A percentile compares a stretch with the other conserved stretches of the same genome.
phyloP scores from a whole-genome alignment of 2,888 invertebrate genomes.

The Geophilus truncorum region DNA sequence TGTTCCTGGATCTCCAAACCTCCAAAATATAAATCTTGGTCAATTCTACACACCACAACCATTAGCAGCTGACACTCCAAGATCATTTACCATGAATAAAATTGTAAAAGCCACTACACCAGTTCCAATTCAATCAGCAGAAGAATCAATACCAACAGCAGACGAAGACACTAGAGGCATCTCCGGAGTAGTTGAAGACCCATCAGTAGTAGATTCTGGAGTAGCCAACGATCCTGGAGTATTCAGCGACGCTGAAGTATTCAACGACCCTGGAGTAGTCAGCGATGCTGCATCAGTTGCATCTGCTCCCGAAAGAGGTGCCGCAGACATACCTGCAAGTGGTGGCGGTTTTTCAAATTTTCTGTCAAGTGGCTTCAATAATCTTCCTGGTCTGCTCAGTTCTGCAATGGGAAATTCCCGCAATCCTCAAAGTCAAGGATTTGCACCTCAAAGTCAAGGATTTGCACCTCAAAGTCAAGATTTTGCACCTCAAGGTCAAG shows the following conservation, averaged over 20 bases:
- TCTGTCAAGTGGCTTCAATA: background rate
- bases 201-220: background rate
- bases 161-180: background rate
- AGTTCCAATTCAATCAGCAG: background rate
- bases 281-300: background rate
- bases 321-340: background rate
- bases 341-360: background rate
- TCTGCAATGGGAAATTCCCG: background rate
- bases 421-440: background rate
- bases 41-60: slow-evolving; percentile 8
- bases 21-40: background rate
- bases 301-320: background rate
- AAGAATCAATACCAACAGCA: background rate
- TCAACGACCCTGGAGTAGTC: no score
- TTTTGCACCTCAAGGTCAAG: background rate
- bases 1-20: background rate
- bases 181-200: background rate
- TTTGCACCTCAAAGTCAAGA: background rate
- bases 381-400: background rate
- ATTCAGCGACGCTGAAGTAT: background rate
- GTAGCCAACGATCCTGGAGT: background rate
- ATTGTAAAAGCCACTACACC: background rate
- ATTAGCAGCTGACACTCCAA: background rate
- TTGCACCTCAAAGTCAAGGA: background rate
- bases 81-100: background rate